Percentiles rank a stretch among this genome's conserved stretches.
Conservation (phyloP, 2,113 vertebrate species). For the Heloderma charlesbogerti region DNA sequence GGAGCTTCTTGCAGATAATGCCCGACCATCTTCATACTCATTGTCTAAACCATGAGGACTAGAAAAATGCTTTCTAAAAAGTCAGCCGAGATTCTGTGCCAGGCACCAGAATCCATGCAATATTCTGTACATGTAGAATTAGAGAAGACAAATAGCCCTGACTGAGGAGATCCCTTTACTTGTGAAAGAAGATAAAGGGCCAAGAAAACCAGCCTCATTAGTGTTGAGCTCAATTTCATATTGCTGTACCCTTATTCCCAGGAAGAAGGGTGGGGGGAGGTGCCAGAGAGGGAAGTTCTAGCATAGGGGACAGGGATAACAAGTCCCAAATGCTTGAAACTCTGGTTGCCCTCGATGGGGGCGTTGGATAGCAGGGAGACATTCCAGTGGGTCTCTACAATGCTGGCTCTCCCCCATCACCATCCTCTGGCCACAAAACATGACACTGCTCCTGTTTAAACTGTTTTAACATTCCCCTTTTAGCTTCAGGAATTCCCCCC, state of each 20-base stretch:
- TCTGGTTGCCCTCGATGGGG: neutral
- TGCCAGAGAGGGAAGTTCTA: conserved; percentile 26
- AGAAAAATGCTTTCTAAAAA: neutral
- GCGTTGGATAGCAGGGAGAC: neutral
- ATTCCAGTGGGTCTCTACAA: neutral
- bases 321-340: neutral
- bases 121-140: neutral
- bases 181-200: neutral
- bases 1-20: neutral
- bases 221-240: conserved; percentile 26
- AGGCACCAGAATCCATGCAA: neutral
- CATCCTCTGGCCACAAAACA: neutral
- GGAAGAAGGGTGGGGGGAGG: neutral
- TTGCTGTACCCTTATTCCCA: neutral
- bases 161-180: neutral
- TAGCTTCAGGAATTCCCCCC: neutral
- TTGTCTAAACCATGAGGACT: neutral
- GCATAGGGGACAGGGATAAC: neutral
- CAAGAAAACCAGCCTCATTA: conserved; percentile 39
- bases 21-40: neutral
- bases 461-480: neutral
- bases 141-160: neutral
- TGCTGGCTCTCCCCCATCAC: neutral
- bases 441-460: neutral
- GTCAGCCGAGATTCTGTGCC: neutral